phyloP scores from a whole-genome alignment of 2,888 invertebrate species.

The Altica lythri region DNA sequence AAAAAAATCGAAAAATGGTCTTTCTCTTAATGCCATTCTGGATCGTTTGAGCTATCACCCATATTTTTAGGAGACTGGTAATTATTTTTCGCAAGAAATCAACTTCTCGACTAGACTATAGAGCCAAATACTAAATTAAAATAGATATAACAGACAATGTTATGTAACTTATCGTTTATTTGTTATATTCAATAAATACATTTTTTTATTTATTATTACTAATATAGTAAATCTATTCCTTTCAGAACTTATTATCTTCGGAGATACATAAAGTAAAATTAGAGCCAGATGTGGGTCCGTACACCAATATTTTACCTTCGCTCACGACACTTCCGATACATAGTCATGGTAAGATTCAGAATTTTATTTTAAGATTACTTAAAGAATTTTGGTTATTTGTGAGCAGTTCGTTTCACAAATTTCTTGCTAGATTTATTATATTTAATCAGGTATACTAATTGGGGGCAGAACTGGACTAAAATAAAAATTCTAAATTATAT shows the following conservation, averaged over 20 bases:
- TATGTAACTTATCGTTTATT: too few species aligned
- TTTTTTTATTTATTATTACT: background rate
- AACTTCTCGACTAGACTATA: too few species aligned
- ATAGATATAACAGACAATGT: too few species aligned
- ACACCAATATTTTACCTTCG: conserved; percentile 46
- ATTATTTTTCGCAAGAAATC: too few species aligned
- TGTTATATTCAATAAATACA: background rate
- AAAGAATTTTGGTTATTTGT: conserved; percentile 3
- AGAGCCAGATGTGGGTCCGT: conserved; percentile 50
- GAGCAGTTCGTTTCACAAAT: background rate
- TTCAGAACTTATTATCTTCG: conserved; percentile 50
- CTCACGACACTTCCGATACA: conserved; percentile 47
- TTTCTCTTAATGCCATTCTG: too few species aligned
- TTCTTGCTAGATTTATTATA: background rate
- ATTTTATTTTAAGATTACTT: conserved; percentile 1
- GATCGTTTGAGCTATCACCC: too few species aligned
- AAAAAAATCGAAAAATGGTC: too few species aligned
- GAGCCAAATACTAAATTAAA: too few species aligned
- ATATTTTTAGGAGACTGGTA: too few species aligned
- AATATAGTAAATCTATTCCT: conserved; percentile 33
- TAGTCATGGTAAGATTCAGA: conserved; percentile 46
- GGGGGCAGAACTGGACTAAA: too few species aligned
- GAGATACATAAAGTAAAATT: conserved; percentile 53
- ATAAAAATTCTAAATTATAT: too few species aligned
- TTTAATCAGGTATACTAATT: too few species aligned